Evolutionary conservation across 2,888 invertebrate species (phyloP), one percentile per base, ranked within the genome.

Genomic region (Eurytoma californica): DNA sequence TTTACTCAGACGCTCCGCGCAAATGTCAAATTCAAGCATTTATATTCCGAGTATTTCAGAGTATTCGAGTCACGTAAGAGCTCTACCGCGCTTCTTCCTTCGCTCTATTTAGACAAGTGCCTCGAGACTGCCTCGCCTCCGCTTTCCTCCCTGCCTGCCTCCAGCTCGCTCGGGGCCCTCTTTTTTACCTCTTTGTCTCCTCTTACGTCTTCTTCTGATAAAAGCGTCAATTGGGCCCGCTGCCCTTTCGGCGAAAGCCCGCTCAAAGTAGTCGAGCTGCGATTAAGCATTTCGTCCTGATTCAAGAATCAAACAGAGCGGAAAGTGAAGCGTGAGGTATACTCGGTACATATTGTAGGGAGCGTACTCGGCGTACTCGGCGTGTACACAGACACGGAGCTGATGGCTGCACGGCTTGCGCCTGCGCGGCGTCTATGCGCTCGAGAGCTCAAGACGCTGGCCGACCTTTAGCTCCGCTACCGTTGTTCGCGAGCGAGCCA

Each of bases 251-350:
- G 2, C 9, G 53, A 57, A 20, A 18, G 30, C 55, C 24, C 49
- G 30, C 51, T 87, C 86, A 89, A 90, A 90, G 89, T 89, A 89
- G 89, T 90, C 88, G 87, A 87, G 85, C 87, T 87, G 82, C 87
- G 89, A 89, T 89, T 90, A 89, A 87, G 83, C 86, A 83, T 86
- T 85, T 85, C 86, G 87, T 86, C 87, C 72, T 77, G 80, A 87
- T 89, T 90, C 89, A 89, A 88, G 88, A 89, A 89, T 88, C 89
- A 89, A 90, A 90, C 89, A 90, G 39, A 39, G 84, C 86, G 84
- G 84, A 88, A 87, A 90, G 88, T 89, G 89, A 89, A 89, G 86
- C 85, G 84, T 81, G 84, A 85, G 86, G 86, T 89, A 88, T 86
- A 87, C 88, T 87, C 84, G 85, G 87, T 89, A 89, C 88, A 89